Base-by-base conservation (phyloP, 2,888 invertebrate genomes). In the Yponomeuta sedellus region DNA sequence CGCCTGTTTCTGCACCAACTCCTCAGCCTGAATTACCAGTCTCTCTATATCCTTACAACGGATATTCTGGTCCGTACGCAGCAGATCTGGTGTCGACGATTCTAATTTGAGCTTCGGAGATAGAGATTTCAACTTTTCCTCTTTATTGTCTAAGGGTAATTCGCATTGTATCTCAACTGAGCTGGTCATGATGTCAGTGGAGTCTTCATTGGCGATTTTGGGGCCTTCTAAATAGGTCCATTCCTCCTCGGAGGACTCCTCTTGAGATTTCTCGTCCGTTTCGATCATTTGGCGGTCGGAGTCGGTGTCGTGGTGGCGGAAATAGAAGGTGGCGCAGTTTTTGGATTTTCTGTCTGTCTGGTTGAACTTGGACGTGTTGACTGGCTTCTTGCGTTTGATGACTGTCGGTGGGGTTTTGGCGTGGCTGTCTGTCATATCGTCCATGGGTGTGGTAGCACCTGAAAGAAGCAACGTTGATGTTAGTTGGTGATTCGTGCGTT, bases 241-340 rank as follows among this genome's bases (percentile, higher is more conserved):
- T 83, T 95, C 91, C 71, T 92, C 91, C 71, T 91, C 90, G 0
- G 89, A 88, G 0, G 88, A 89, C 73, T 92, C 92, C 63, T 88
- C 90, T 69, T 88, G 88, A 11, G 86, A 88, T 67, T 88, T 88
- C 66, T 88, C 87, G 62, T 88, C 83, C 65, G 92, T 87, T 77
- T 92, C 83, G 69, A 90, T 81, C 79, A 92, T 90, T 76, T 95
- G 94, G 79, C 93, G 92, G 80, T 97, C 97, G 12, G 96, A 96
- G 81, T 97, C 97, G 16, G 97, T 97, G 81, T 97, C 97, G 83
- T 94, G 93, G 83, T 97, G 97, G 82, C 93, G 95, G 85, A 96
- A 97, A 86, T 97, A 97, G 85, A 95, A 97, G 69, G 94, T 96
- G 72, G 94, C 97, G 80, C 94, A 93, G 81, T 97, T 96, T 82